phyloP scores from a whole-genome alignment of 1,140 invertebrate species.

The Drosophila pruinosa region DNA sequence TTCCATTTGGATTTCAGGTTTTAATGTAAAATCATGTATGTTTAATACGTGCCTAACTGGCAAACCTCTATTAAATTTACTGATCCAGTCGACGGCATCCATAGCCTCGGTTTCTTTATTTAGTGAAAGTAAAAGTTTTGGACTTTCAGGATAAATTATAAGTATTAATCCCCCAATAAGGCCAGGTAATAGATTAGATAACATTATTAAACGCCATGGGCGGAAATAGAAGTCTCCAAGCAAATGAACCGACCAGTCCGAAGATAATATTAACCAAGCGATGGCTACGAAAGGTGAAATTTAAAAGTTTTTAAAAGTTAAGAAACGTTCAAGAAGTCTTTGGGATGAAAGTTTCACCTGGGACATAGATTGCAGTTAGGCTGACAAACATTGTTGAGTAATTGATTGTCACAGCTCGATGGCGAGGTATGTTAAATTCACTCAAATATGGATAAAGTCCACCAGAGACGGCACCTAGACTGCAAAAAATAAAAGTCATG shows the following conservation, averaged over 20 bases:
- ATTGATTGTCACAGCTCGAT: conserved; percentile 78
- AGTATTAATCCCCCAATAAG: conserved; percentile 85
- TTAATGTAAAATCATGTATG: conserved; percentile 45
- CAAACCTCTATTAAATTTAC: conserved; percentile 83
- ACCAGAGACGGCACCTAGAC: conserved; percentile 84
- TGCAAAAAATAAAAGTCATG: conserved; percentile 45
- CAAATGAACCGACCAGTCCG: conserved; percentile 56
- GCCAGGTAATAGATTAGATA: conserved; percentile 83
- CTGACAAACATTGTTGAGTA: conserved; percentile 79
- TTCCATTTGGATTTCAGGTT: conserved; percentile 48
- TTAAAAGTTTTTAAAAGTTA: not conserved
- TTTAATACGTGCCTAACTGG: conserved; percentile 45
- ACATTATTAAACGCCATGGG: conserved; percentile 87
- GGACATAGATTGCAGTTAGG: conserved; percentile 70
- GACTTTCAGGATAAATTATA: conserved; percentile 87
- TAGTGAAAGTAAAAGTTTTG: conserved; percentile 85
- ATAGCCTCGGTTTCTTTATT: conserved; percentile 83
- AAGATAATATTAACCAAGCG: conserved; percentile 63
- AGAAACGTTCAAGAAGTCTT: too few relatives aligned
- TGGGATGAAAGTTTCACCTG: conserved; percentile 49
- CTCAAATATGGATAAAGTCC: conserved; percentile 84
- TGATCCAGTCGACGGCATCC: conserved; percentile 84
- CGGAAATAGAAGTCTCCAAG: conserved; percentile 70
- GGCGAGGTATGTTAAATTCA: conserved; percentile 84
- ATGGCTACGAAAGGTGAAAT: conserved; percentile 31